Percentiles rank a stretch among this genome's conserved stretches.
phyloP scores from a whole-genome alignment of 2,888 invertebrate species.

The Acleris sparsana region DNA sequence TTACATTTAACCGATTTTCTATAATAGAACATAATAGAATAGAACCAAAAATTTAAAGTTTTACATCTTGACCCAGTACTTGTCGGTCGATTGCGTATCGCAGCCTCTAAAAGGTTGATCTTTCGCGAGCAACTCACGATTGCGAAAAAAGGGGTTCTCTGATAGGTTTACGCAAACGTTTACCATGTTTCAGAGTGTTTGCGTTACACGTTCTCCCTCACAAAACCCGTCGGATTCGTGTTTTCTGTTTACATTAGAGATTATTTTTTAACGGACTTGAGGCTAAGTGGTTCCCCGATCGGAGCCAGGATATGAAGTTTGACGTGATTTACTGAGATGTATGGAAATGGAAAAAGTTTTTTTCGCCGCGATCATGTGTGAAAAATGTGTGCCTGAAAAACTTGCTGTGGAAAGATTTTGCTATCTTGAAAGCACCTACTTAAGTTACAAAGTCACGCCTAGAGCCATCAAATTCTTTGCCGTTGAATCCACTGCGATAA shows the following conservation, averaged over 20 bases:
- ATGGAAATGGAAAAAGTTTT: conserved; percentile 6
- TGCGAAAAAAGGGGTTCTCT: conserved; percentile 16
- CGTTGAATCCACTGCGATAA: no score
- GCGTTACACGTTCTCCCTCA: conserved; percentile 4
- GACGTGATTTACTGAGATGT: neutral
- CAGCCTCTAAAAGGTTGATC: neutral
- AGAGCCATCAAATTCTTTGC: no score
- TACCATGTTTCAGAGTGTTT: conserved; percentile 8
- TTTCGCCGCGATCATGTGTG: neutral
- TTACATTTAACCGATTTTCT: no score
- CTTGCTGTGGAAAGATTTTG: neutral
- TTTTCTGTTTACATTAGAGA: conserved; percentile 6
- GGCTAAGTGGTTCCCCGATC: conserved; percentile 11
- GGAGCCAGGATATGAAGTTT: conserved; percentile 2
- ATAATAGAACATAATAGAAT: no score
- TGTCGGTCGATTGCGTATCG: neutral
- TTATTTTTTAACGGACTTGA: conserved; percentile 12
- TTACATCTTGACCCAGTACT: neutral
- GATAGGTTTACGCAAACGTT: conserved; percentile 9
- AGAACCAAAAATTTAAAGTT: no score
- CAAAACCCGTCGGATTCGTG: conserved; percentile 1
- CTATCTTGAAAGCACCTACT: neutral
- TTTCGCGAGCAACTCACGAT: neutral
- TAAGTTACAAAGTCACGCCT: neutral
- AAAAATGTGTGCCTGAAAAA: neutral